Evolutionary conservation across 2,797 vertebrate species (phyloP).

Genomic region (Loris lydekkerianus): DNA sequence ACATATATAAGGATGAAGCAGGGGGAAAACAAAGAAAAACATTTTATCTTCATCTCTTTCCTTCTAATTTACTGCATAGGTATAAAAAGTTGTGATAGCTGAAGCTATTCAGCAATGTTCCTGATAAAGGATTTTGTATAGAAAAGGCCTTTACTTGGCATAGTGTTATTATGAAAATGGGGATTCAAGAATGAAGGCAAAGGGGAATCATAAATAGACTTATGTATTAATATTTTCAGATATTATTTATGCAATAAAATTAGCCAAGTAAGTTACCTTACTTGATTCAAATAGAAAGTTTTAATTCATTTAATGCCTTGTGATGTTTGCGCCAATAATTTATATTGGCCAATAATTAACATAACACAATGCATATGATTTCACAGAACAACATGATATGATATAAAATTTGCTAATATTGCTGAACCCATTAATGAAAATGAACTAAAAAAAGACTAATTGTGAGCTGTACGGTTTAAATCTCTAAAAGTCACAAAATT

Average conservation of each 20-base stretch:
- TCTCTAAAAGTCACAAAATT: neutral
- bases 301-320: neutral
- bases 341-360: conserved; percentile 50
- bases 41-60: neutral
- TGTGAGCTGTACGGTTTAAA: neutral
- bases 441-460: conserved; percentile 7
- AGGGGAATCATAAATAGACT: neutral
- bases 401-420: conserved; percentile 20
- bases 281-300: neutral
- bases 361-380: neutral
- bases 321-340: neutral
- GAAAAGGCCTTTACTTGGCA: neutral
- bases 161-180: neutral
- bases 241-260: neutral
- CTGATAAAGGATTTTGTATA: neutral
- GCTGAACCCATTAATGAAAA: neutral
- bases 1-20: neutral
- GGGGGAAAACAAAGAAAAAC: neutral
- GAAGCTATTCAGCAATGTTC: neutral
- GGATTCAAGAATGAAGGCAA: neutral
- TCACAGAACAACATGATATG: neutral
- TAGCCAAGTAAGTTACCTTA: neutral
- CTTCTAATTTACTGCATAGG: neutral
- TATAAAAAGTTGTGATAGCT: neutral
- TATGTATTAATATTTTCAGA: neutral